Evolutionary conservation across 2,113 vertebrate genomes (phyloP), one percentile per base, ranked within the genome.

Genomic region (Tichodroma muraria): DNA sequence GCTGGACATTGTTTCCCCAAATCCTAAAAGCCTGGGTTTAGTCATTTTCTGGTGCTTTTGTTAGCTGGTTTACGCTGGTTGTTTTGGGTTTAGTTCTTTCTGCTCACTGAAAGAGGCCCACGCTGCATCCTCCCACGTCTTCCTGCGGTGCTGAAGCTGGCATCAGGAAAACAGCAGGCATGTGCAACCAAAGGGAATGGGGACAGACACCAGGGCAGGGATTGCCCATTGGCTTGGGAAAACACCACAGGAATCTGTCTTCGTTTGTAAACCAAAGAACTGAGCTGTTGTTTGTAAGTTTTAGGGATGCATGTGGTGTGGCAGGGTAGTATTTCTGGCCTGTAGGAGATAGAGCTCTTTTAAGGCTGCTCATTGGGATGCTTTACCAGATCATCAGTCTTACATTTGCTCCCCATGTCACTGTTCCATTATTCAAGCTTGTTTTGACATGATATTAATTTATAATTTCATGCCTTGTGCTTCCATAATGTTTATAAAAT

Each of bases 101-200:
- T 82, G 47, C 35, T 68, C 38, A 15, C 15, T 68, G 38, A 66
- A 81, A 30, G 61, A 79, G 20, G 17, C 20, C 8, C 11, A 22
- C 18, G 1, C 4, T 38, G 6, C 30, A 60, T 47, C 16, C n/a
- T 49, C 19, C 64, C 40, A 52, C 15, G 0, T 23, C 25, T 42
- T 9, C 12, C n/a, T 8, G 6, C 33, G 4, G 35, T 16, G 25
- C 60, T 69, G 45, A 33, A 61, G n/a, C 25, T 16, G 7, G 33
- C 15, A 13, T 23, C 50, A 31, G 40, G n/a, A 54, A 72, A 80
- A 6, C 22, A 66, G 54, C 20, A 73, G n/a, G n/a, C 3, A 3
- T 6, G 0, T 11, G 6, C 15, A 27, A 2, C 16, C 25, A 18
- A 4, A 30, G n/a, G 9, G 13, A 42, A 28, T 4, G 23, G 35